A percentile compares a stretch with the other conserved stretches of the same genome.
Evolutionary conservation across 2,888 invertebrate genomes (phyloP).

Genomic region (Lasioglossum pauxillum): DNA sequence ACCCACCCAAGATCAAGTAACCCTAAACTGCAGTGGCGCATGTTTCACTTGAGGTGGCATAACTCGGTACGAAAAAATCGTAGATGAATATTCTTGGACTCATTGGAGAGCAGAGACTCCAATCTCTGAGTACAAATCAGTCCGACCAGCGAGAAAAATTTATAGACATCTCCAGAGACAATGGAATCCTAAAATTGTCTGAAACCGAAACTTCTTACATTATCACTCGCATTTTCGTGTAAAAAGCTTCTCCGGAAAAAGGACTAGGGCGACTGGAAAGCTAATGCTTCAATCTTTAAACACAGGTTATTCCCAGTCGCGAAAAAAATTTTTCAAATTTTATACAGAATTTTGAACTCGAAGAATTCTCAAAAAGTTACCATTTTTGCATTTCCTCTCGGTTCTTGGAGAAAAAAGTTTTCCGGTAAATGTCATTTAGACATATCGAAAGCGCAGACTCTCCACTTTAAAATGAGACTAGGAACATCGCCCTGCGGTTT

Average conservation of each 20-base stretch:
- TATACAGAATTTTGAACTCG: neutral
- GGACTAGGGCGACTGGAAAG: too few species aligned
- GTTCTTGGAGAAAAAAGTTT: neutral
- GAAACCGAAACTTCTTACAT: neutral
- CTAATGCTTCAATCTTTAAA: neutral
- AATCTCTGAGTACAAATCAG: too few species aligned
- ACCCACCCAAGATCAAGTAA: neutral
- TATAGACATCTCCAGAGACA: neutral
- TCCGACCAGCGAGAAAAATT: neutral
- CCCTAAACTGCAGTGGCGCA: neutral
- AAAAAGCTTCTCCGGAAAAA: too few species aligned
- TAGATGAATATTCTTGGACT: neutral
- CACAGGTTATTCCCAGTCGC: too few species aligned
- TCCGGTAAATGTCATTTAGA: accelerated
- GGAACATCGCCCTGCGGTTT: neutral
- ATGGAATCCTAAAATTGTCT: accelerated
- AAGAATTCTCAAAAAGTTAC: too few species aligned
- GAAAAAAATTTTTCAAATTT: neutral
- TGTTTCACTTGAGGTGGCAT: neutral
- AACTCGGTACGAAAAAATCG: neutral
- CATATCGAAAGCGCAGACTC: neutral
- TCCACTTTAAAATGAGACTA: neutral
- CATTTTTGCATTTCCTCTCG: neutral
- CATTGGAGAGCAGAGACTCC: neutral
- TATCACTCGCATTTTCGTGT: accelerated